A percentile compares a stretch with the other conserved stretches of the same genome.
Conservation (phyloP, 2,113 vertebrate species). For the Opisthocomus hoazin region DNA sequence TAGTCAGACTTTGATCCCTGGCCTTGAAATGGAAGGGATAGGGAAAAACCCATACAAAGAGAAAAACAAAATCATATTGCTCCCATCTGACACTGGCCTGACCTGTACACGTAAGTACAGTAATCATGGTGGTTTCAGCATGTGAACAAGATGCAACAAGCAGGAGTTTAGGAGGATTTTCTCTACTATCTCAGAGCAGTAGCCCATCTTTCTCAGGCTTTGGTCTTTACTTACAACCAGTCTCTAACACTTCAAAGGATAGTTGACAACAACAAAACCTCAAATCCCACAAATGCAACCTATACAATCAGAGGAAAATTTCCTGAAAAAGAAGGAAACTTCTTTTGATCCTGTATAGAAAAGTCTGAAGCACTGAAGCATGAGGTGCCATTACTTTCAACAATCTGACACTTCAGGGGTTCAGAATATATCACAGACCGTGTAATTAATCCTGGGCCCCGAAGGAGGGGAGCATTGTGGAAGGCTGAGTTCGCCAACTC, state of each 20-base stretch:
- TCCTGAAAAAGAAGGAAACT: not conserved
- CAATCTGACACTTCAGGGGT: not conserved
- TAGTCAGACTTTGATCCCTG: not conserved
- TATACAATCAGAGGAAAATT: not conserved
- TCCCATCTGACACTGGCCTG: not conserved
- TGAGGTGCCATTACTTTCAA: not conserved
- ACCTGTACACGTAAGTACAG: not conserved
- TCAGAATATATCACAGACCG: not conserved
- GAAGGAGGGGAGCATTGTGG: not conserved
- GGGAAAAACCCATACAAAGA: accelerated
- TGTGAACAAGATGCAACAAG: not conserved
- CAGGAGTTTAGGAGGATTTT: not conserved
- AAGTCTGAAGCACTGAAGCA: not conserved
- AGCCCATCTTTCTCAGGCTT: not conserved
- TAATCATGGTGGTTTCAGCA: not conserved
- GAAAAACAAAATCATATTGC: not conserved
- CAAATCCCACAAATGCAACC: not conserved
- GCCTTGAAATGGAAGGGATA: not conserved
- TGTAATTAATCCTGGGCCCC: not conserved
- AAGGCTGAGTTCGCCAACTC: not conserved
- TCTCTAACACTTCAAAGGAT: not conserved
- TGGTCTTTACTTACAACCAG: not conserved
- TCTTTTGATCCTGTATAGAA: not conserved
- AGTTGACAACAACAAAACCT: not conserved
- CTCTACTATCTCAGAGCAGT: not conserved